Conservation (phyloP, 2,113 vertebrate genomes). For the Gasterosteus aculeatus region DNA sequence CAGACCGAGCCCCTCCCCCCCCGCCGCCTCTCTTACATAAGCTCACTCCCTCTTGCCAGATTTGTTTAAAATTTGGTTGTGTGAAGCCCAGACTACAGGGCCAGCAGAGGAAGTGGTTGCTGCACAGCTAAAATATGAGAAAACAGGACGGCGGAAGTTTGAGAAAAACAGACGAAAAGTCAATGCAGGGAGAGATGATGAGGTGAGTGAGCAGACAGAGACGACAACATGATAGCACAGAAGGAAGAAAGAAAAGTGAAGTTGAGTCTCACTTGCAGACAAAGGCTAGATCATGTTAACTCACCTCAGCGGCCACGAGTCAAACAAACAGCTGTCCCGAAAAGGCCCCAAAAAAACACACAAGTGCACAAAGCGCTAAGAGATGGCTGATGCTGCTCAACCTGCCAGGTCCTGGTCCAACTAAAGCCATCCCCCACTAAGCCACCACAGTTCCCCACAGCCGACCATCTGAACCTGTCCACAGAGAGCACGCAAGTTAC, state of each 20-base stretch:
- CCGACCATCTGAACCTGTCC: constrained; percentile 48
- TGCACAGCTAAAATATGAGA: constrained; percentile 47
- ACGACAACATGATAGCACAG: background rate
- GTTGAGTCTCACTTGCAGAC: constrained; percentile 7
- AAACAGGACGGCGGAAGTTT: constrained; percentile 59
- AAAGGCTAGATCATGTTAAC: constrained; percentile 25
- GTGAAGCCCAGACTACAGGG: constrained; percentile 56
- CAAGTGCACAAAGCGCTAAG: background rate
- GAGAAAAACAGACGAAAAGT: constrained; percentile 41
- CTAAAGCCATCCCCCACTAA: constrained; percentile 27
- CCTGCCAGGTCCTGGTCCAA: constrained; percentile 15
- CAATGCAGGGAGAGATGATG: constrained; percentile 16
- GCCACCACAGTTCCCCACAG: constrained; percentile 18
- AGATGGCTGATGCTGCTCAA: background rate
- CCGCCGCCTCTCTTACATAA: constrained; percentile 73
- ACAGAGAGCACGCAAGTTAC: constrained; percentile 70
- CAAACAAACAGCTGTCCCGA: constrained; percentile 9
- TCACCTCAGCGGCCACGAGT: constrained; percentile 16
- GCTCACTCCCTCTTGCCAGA: constrained; percentile 64
- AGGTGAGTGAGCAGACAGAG: constrained; percentile 1
- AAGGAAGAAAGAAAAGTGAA: background rate
- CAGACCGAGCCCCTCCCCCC: constrained; percentile 52
- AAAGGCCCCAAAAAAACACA: background rate
- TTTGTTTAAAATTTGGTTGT: constrained; percentile 81
- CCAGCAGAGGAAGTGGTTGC: constrained; percentile 67